phyloP scores from a whole-genome alignment of 2,797 vertebrate species.

The Anabas testudineus region DNA sequence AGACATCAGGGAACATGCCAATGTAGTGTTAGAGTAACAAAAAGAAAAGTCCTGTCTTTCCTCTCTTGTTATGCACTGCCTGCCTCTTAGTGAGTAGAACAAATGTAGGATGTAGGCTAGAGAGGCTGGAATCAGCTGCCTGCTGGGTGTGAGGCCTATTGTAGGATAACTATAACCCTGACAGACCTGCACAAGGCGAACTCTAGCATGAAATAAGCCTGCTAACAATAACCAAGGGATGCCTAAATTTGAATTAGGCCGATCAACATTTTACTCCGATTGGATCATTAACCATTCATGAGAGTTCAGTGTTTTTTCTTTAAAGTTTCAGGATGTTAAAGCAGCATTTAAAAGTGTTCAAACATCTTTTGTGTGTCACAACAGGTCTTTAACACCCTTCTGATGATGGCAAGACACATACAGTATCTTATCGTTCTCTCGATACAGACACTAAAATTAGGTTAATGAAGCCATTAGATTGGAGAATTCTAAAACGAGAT shows the following conservation, averaged over 20 bases:
- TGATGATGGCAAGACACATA: background rate
- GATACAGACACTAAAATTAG: slow-evolving; percentile 8
- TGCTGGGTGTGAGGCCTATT: slow-evolving; percentile 75
- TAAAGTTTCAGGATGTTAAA: slow-evolving; percentile 15
- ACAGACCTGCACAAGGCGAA: slow-evolving; percentile 28
- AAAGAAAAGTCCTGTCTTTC: slow-evolving; percentile 84
- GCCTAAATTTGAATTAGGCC: slow-evolving; percentile 23
- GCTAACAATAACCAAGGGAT: slow-evolving; percentile 25
- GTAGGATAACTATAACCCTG: slow-evolving; percentile 56
- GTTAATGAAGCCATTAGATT: slow-evolving; percentile 15
- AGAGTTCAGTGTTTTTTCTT: slow-evolving; percentile 19
- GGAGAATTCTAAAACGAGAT: slow-evolving; percentile 18
- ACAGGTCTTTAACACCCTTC: slow-evolving; percentile 7
- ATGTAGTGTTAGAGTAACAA: slow-evolving; percentile 88
- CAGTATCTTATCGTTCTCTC: slow-evolving; percentile 1
- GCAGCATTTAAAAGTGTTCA: slow-evolving; percentile 21
- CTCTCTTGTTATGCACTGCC: slow-evolving; percentile 92
- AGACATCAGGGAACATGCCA: slow-evolving; percentile 94
- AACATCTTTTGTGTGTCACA: slow-evolving; percentile 19
- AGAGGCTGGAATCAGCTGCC: slow-evolving; percentile 81
- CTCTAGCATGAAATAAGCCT: slow-evolving; percentile 30
- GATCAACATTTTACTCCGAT: slow-evolving; percentile 19
- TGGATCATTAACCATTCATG: slow-evolving; percentile 32
- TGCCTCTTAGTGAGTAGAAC: slow-evolving; percentile 89
- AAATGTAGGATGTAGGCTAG: slow-evolving; percentile 87